Percentiles rank a stretch among this genome's conserved stretches.
These are phyloP conservation scores for Thalassophryne amazonica DNA, from an alignment of 2,797 vertebrate genomes.

Conservation along the genomic window DNA sequence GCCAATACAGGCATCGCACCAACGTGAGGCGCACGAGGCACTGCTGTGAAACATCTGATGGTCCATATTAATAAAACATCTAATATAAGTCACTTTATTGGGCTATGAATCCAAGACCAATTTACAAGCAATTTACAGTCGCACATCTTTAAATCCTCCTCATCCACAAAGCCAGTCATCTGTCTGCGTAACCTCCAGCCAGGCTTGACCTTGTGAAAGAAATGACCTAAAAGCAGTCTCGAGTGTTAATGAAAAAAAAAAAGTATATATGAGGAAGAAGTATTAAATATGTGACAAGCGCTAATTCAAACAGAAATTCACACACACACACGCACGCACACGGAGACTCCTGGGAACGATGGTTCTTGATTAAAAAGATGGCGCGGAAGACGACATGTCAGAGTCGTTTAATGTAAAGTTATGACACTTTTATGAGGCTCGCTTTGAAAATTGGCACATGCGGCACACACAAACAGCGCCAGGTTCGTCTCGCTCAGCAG, in stretches of 20 bases:
- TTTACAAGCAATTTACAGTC: slow-evolving; percentile 18
- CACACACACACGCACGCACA: slow-evolving; percentile 4
- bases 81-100: not conserved
- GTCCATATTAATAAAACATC: slow-evolving; percentile 8
- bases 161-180: slow-evolving; percentile 13
- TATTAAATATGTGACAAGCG: slow-evolving; percentile 55
- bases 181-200: slow-evolving; percentile 33
- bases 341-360: slow-evolving; percentile 46
- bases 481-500: slow-evolving; percentile 12
- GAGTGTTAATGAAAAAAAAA: slow-evolving; percentile 47
- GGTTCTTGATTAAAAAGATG: slow-evolving; percentile 67
- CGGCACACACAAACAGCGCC: not conserved
- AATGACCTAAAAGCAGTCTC: slow-evolving; percentile 28
- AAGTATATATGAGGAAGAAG: slow-evolving; percentile 44
- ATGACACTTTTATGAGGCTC: slow-evolving; percentile 65
- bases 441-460: slow-evolving; percentile 42
- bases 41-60: slow-evolving; percentile 4
- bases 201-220: slow-evolving; percentile 40
- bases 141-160: slow-evolving; percentile 1
- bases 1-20: too few relatives aligned
- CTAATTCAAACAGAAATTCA: slow-evolving; percentile 59
- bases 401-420: slow-evolving; percentile 63
- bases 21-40: slow-evolving; percentile 1
- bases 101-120: slow-evolving; percentile 4
- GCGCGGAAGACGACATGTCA: slow-evolving; percentile 41